Base-by-base conservation (phyloP, 1,140 invertebrate genomes). In the Fopius arisanus region DNA sequence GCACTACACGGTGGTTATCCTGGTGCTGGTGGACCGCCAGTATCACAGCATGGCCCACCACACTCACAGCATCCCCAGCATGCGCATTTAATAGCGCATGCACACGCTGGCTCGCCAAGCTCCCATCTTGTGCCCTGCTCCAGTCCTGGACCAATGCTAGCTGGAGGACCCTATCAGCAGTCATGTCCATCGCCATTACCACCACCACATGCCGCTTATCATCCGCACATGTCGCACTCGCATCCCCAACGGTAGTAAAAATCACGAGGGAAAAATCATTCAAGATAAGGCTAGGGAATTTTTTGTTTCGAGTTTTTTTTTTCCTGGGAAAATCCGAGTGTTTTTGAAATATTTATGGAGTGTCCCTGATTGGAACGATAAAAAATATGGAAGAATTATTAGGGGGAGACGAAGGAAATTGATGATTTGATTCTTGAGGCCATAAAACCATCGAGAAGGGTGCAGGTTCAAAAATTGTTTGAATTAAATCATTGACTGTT, bases 171-270 rank as follows among this genome's bases (percentile, higher is more conserved):
- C 41, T 90, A 91, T 79, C 90, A 91, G 75, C 88, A 88, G 65
- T 90, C 90, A 78, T 91, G 90, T 78, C 90, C 91, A 31, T 90
- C 90, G 43, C 91, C 91, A 19, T 87, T 91, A 78, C 90, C 91
- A 37, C 90, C 90, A 73, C 87, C 89, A 75, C 90, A 90, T 79
- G 80, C 87, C 14, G 83, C 86, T 75, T 89, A 89, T 75, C 89
- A 90, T 84, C 89, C 90, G 33, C 90, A 91, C 77, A 90, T 91
- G 88, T 89, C 90, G 78, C 91, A 92, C 83, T 89, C 90, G 72
- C 92, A 93, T 83, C 90, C 91, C 51, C 93, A 93, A 84, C 92
- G 93, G 90, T 93, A 93, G 90, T 91, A 77, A 71, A 19, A 40
- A 48, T 9, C 19, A 23, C 41, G 28, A 29, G 12, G 14, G 16